These are phyloP conservation scores for Sigmodon hispidus DNA, from an alignment of 2,113 vertebrate genomes.

Conservation along the genomic window DNA sequence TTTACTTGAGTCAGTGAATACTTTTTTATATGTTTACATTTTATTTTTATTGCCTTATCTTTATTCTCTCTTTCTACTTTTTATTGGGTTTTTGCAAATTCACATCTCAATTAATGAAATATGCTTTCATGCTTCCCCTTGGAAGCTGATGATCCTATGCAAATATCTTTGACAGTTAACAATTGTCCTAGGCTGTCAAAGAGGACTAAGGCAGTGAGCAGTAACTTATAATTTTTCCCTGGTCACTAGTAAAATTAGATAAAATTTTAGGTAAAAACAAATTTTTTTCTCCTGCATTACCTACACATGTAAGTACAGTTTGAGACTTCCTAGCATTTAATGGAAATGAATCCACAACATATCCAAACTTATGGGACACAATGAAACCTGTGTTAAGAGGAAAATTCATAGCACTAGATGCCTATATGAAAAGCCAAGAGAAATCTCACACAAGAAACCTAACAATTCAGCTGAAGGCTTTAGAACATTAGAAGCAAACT, in stretches of 20 bases:
- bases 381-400: no score
- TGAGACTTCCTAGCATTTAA: background rate
- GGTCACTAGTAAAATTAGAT: conserved; percentile 31
- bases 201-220: background rate
- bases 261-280: conserved; percentile 33
- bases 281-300: conserved; percentile 13
- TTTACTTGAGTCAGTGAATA: background rate
- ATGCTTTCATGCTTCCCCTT: background rate
- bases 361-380: conserved; percentile 22
- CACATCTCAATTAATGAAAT: background rate
- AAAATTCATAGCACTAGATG: no score
- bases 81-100: background rate
- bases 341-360: conserved; percentile 23
- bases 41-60: background rate
- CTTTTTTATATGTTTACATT: background rate
- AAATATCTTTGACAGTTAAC: background rate
- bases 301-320: conserved; percentile 11
- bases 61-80: background rate
- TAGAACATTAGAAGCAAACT: no score
- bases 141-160: background rate
- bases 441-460: no score
- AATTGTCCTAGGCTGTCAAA: background rate
- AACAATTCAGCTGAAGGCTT: no score
- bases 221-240: background rate
- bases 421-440: no score